These are phyloP conservation scores for Laticauda laticaudata DNA, from an alignment of 2,113 vertebrate species.

Conservation along the genomic window DNA sequence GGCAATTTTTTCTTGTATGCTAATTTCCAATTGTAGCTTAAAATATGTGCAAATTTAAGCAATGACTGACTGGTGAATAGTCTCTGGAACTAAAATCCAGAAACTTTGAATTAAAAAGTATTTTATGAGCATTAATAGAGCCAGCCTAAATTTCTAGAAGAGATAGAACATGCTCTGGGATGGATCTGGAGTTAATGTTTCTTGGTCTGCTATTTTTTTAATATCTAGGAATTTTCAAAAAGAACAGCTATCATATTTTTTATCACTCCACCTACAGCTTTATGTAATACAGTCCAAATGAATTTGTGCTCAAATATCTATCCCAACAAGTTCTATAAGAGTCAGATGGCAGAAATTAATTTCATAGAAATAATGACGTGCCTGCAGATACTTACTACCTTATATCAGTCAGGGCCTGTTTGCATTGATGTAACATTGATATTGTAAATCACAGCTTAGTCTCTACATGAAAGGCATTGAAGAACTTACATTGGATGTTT, in stretches of 20 bases:
- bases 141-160: not conserved
- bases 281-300: too few species aligned
- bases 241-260: too few species aligned
- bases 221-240: too few species aligned
- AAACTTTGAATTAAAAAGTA: conserved; percentile 7
- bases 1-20: not conserved
- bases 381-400: not conserved
- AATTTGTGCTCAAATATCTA: not conserved
- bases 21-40: not conserved
- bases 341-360: not conserved
- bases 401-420: not conserved
- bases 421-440: not conserved
- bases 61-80: not conserved
- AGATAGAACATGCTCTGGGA: not conserved
- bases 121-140: not conserved
- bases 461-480: not conserved
- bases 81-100: not conserved
- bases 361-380: not conserved
- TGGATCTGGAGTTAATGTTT: not conserved
- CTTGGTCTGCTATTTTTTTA: too few species aligned
- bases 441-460: not conserved
- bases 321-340: not conserved
- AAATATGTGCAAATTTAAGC: conserved; percentile 6
- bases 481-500: not conserved
- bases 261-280: too few species aligned